Evolutionary conservation across 2,797 vertebrate species (phyloP).

Genomic region (Etheostoma perlongum): DNA sequence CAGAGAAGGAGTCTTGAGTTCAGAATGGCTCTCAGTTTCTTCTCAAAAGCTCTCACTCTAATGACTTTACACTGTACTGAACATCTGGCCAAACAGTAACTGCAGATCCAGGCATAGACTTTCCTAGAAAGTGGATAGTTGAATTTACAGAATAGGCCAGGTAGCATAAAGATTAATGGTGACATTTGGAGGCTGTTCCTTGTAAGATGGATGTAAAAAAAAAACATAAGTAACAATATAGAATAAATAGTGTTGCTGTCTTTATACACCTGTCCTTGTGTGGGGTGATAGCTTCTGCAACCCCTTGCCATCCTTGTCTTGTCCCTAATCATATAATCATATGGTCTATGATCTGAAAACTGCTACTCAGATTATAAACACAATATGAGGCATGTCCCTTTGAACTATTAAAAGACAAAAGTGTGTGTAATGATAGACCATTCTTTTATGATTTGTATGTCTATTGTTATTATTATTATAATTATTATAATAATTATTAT

Average conservation of each 20-base stretch:
- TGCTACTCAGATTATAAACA: slow-evolving; percentile 29
- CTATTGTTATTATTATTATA: slow-evolving; percentile 1
- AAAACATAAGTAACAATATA: slow-evolving; percentile 37
- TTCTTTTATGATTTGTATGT: slow-evolving; percentile 41
- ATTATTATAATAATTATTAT: slow-evolving; percentile 1
- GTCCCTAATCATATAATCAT: neutral
- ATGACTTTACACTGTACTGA: slow-evolving; percentile 40
- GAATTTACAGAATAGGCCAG: slow-evolving; percentile 45
- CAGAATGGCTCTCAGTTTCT: slow-evolving; percentile 21
- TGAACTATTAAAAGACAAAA: slow-evolving; percentile 19
- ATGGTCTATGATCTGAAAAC: slow-evolving; percentile 41
- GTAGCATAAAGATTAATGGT: slow-evolving; percentile 37
- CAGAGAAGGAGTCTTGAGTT: slow-evolving; percentile 39
- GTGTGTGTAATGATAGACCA: slow-evolving; percentile 27
- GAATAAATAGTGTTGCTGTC: slow-evolving; percentile 23
- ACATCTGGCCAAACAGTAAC: slow-evolving; percentile 59
- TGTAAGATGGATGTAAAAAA: slow-evolving; percentile 43
- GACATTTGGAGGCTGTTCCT: slow-evolving; percentile 67
- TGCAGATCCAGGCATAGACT: slow-evolving; percentile 48
- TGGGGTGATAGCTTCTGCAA: slow-evolving; percentile 20
- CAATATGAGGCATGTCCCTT: slow-evolving; percentile 18
- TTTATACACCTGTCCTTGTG: slow-evolving; percentile 29
- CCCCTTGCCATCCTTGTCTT: slow-evolving; percentile 16
- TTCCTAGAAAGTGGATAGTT: slow-evolving; percentile 32
- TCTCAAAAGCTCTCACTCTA: slow-evolving; percentile 33